These are phyloP conservation scores for Petrosia ficiformis DNA, from an alignment of 37 sponge, comb jelly and placozoan genomes.

Conservation along the genomic window DNA sequence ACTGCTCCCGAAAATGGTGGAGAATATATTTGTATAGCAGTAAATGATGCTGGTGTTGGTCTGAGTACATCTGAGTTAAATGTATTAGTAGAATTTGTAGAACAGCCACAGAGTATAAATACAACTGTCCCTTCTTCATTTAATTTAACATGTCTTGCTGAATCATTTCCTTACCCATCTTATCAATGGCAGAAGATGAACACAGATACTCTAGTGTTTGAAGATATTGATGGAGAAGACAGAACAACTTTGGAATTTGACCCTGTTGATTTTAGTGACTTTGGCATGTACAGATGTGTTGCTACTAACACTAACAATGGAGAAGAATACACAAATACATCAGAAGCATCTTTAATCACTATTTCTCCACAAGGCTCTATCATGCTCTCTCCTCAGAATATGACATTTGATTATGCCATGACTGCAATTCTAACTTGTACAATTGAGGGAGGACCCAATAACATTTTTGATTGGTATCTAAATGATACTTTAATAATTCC, in stretches of 20 bases:
- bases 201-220: background rate
- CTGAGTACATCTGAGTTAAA: background rate
- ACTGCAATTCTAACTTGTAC: constrained; percentile 9
- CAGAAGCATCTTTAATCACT: no score
- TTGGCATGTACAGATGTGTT: constrained; percentile 46
- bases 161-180: constrained; percentile 17
- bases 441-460: background rate
- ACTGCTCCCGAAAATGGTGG: no score
- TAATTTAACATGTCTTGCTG: constrained; percentile 34
- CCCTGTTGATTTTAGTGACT: constrained; percentile 11
- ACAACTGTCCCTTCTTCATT: background rate
- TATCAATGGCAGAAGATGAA: background rate
- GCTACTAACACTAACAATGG: background rate
- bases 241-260: background rate
- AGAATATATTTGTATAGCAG: no score
- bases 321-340: no score
- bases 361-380: constrained; percentile 22
- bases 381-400: background rate
- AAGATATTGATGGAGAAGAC: background rate
- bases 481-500: no score
- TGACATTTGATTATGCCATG: background rate
- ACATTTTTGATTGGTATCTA: background rate
- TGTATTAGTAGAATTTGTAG: background rate
- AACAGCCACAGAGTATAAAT: constrained; percentile 4
- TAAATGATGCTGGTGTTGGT: background rate